A percentile compares a stretch with the other conserved stretches of the same genome.
Evolutionary conservation across 2,888 invertebrate genomes (phyloP).

Genomic region (Caenorhabditis sinica): DNA sequence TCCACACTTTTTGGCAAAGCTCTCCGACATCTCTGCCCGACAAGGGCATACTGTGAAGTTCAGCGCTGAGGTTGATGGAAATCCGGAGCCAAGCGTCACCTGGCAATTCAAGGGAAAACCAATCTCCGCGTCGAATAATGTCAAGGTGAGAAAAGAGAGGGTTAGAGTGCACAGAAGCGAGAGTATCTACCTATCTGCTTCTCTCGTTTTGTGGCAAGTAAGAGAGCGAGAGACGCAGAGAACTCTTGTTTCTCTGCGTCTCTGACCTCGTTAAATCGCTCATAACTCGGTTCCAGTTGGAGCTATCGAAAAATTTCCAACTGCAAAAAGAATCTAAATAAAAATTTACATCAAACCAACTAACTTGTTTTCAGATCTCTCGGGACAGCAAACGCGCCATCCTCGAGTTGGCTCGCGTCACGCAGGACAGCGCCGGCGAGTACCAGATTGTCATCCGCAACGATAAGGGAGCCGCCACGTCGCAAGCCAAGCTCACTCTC

Average conservation of each 20-base stretch:
- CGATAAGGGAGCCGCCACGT: conserved; percentile 81
- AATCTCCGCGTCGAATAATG: conserved; percentile 67
- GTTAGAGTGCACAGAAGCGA: background rate
- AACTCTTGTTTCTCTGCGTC: background rate
- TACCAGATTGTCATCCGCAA: conserved; percentile 80
- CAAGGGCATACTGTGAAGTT: conserved; percentile 81
- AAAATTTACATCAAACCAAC: background rate
- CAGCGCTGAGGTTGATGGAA: conserved; percentile 80
- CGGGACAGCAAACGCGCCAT: conserved; percentile 78
- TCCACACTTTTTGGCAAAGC: conserved; percentile 81
- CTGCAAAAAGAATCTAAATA: background rate
- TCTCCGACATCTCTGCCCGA: conserved; percentile 80
- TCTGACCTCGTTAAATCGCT: background rate
- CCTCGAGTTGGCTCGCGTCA: conserved; percentile 80
- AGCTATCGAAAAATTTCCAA: background rate
- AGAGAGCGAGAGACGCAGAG: background rate
- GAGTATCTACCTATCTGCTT: background rate
- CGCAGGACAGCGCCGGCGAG: conserved; percentile 79
- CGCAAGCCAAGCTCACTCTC: conserved; percentile 81
- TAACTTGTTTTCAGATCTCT: conserved; percentile 75
- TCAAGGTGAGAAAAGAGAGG: conserved; percentile 65
- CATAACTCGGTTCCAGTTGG: background rate
- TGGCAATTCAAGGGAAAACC: conserved; percentile 83
- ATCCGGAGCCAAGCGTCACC: conserved; percentile 80
- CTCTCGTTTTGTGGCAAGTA: background rate